Conservation (phyloP, 2,888 invertebrate species). For the Diplolepis rosae region DNA sequence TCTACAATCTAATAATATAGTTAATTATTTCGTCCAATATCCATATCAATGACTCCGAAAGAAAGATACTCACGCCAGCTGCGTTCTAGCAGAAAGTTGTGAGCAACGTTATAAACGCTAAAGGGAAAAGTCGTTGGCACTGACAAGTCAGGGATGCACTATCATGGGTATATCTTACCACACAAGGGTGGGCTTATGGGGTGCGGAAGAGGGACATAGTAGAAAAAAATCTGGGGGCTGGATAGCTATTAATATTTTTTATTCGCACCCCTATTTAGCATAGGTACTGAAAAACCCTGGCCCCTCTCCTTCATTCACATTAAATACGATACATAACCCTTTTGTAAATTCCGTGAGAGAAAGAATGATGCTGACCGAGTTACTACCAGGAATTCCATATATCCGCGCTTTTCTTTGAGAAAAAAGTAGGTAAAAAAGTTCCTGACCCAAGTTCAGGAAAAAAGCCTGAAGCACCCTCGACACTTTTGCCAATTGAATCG, state of each 20-base stretch:
- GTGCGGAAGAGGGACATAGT: constrained; percentile 23
- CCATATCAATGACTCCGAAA: constrained; percentile 25
- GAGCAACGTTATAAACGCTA: constrained; percentile 4
- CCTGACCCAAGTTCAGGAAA: neutral
- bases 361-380: constrained; percentile 49
- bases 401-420: neutral
- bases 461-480: constrained; percentile 26
- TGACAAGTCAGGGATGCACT: constrained; percentile 47
- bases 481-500: constrained; percentile 17
- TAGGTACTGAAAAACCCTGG: constrained; percentile 56
- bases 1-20: constrained; percentile 10
- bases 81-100: constrained; percentile 3
- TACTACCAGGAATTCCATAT: constrained; percentile 25
- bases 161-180: constrained; percentile 57
- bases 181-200: constrained; percentile 47
- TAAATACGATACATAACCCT: constrained; percentile 50
- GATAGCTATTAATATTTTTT: constrained; percentile 70
- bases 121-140: constrained; percentile 50
- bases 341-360: constrained; percentile 56
- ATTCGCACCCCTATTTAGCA: constrained; percentile 71
- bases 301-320: constrained; percentile 31
- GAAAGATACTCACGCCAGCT: constrained; percentile 23
- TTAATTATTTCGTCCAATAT: constrained; percentile 29
- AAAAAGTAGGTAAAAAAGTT: constrained; percentile 9
- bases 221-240: constrained; percentile 60